These are phyloP conservation scores for Megatriorchis doriae DNA, from an alignment of 2,113 vertebrate species.

Conservation along the genomic window DNA sequence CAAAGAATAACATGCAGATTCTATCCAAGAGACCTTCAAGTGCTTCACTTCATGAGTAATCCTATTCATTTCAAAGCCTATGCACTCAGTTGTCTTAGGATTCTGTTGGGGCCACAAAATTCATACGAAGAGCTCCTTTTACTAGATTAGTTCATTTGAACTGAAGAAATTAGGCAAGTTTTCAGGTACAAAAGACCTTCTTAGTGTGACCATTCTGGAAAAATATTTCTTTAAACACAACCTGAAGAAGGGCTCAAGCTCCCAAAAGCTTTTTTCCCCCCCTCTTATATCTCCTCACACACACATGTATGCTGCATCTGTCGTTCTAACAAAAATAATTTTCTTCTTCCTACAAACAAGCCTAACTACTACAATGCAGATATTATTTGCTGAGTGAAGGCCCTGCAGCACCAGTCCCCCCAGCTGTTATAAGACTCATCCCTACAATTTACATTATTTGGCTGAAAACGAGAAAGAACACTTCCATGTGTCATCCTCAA, in stretches of 20 bases:
- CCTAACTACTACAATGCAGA: not conserved
- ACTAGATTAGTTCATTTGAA: not conserved
- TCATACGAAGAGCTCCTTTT: not conserved
- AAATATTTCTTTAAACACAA: not conserved
- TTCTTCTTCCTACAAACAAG: not conserved
- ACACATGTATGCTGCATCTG: fast-evolving
- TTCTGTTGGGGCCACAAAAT: not conserved
- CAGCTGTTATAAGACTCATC: not conserved
- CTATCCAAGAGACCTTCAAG: not conserved
- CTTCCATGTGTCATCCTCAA: not conserved
- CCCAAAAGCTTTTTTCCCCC: not conserved
- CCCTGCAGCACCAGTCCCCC: not conserved
- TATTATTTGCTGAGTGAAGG: not conserved
- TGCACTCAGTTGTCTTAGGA: fast-evolving
- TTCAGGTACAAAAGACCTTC: not conserved
- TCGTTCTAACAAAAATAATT: not conserved
- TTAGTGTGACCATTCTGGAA: not conserved
- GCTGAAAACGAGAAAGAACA: not conserved
- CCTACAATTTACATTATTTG: not conserved
- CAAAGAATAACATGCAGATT: not conserved
- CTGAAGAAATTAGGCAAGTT: not conserved
- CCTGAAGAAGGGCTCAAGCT: not conserved
- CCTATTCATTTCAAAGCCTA: not conserved
- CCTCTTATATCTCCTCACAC: not conserved
- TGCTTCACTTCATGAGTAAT: not conserved